phyloP scores from a whole-genome alignment of 2,113 vertebrate genomes.

The Heterotilapia buettikoferi region DNA sequence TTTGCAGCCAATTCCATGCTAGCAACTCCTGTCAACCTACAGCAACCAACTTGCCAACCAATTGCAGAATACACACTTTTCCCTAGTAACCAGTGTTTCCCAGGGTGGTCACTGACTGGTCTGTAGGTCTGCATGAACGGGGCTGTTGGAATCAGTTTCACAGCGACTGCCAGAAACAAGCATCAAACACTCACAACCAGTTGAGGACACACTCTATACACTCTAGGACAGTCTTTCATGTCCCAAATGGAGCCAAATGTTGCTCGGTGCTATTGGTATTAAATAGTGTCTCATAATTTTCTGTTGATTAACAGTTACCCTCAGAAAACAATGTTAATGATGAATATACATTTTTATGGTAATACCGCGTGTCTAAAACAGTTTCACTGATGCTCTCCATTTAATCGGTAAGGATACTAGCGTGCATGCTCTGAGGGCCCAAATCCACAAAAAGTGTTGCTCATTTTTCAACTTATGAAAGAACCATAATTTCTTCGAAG shows the following conservation, averaged over 20 bases:
- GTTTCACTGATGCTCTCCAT: neutral
- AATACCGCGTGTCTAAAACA: neutral
- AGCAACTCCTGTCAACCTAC: neutral
- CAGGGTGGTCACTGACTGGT: neutral
- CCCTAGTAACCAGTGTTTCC: neutral
- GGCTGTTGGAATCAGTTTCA: neutral
- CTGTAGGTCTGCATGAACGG: neutral
- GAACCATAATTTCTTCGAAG: neutral
- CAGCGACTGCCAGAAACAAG: rapidly evolving
- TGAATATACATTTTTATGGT: neutral
- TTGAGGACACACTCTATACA: neutral
- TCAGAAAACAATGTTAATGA: neutral
- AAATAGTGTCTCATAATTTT: neutral
- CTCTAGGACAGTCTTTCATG: neutral
- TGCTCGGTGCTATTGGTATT: neutral
- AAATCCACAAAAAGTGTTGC: neutral
- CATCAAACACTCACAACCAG: neutral
- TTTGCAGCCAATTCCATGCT: neutral
- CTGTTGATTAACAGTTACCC: neutral
- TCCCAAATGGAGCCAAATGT: neutral
- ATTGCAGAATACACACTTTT: neutral
- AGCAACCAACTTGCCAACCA: neutral
- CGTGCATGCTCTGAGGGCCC: neutral
- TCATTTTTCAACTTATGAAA: neutral
- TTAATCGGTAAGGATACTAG: neutral